These are phyloP conservation scores for Heterotis niloticus DNA, from an alignment of 2,113 vertebrate species.

Conservation along the genomic window DNA sequence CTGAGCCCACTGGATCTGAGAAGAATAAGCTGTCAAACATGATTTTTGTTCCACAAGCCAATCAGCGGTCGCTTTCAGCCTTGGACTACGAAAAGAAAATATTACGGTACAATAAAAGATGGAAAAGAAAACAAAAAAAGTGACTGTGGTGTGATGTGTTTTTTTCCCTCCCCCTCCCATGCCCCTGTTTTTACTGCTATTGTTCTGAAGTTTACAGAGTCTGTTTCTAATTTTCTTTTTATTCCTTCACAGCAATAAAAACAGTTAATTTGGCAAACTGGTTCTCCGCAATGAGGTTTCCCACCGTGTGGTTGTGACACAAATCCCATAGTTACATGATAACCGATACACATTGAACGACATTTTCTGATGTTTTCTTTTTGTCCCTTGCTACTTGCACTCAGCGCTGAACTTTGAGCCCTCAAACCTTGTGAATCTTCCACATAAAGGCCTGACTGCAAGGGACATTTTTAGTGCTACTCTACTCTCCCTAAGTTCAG, in stretches of 20 bases:
- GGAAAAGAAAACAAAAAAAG: slow-evolving; percentile 14
- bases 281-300: slow-evolving; percentile 45
- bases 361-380: slow-evolving; percentile 34
- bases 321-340: slow-evolving; percentile 53
- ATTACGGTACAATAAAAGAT: slow-evolving; percentile 36
- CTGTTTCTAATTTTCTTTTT: slow-evolving; percentile 41
- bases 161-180: slow-evolving; percentile 18
- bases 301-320: slow-evolving; percentile 37
- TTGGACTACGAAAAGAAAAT: slow-evolving; percentile 33
- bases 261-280: slow-evolving; percentile 36
- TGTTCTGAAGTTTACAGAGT: slow-evolving; percentile 44
- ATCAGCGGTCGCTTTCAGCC: slow-evolving; percentile 32
- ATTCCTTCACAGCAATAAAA: slow-evolving; percentile 52
- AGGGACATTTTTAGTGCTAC: slow-evolving; percentile 61
- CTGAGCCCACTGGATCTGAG: slow-evolving; percentile 31
- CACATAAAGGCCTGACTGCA: slow-evolving; percentile 57
- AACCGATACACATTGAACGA: slow-evolving; percentile 40
- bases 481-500: slow-evolving; percentile 51
- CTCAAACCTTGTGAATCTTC: slow-evolving; percentile 56
- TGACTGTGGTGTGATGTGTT: slow-evolving; percentile 29
- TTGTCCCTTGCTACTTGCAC: slow-evolving; percentile 39
- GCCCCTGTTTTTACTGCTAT: slow-evolving; percentile 39
- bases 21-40: slow-evolving; percentile 37
- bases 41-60: slow-evolving; percentile 34
- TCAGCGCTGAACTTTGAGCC: slow-evolving; percentile 62